These are phyloP conservation scores for Pholis gunnellus DNA, from an alignment of 2,113 vertebrate genomes.

Conservation along the genomic window DNA sequence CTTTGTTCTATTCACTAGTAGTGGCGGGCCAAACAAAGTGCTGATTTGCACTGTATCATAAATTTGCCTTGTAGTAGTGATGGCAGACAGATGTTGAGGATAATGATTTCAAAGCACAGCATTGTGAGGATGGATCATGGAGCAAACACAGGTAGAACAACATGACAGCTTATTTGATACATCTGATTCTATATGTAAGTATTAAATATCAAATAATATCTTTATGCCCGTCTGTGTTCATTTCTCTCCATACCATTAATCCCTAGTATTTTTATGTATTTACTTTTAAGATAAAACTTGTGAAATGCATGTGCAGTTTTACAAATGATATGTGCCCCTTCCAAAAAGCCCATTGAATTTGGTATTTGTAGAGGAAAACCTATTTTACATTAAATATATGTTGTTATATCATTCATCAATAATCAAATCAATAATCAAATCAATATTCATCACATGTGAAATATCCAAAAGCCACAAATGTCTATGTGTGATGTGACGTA, in stretches of 20 bases:
- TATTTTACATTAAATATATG: not conserved
- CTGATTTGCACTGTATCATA: not conserved
- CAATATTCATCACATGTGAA: no score
- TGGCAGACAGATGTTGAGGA: not conserved
- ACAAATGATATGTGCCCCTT: not conserved
- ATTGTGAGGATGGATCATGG: not conserved
- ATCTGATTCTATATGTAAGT: not conserved
- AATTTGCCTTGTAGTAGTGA: not conserved
- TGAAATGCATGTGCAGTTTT: not conserved
- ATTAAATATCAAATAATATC: not conserved
- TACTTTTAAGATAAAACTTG: not conserved
- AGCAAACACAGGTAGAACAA: not conserved
- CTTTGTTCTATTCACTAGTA: slow-evolving; percentile 8
- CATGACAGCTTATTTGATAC: not conserved
- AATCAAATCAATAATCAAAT: no score
- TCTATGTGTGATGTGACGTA: no score
- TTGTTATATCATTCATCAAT: no score
- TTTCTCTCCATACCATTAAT: not conserved
- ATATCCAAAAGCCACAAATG: no score
- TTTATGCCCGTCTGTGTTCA: not conserved
- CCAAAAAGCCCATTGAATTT: not conserved
- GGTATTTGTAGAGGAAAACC: not conserved
- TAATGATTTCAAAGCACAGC: not conserved
- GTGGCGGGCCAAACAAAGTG: slow-evolving; percentile 1
- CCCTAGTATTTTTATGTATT: not conserved